Base-by-base conservation (phyloP, 2,888 invertebrate genomes). In the Schrankia costaestrigalis region DNA sequence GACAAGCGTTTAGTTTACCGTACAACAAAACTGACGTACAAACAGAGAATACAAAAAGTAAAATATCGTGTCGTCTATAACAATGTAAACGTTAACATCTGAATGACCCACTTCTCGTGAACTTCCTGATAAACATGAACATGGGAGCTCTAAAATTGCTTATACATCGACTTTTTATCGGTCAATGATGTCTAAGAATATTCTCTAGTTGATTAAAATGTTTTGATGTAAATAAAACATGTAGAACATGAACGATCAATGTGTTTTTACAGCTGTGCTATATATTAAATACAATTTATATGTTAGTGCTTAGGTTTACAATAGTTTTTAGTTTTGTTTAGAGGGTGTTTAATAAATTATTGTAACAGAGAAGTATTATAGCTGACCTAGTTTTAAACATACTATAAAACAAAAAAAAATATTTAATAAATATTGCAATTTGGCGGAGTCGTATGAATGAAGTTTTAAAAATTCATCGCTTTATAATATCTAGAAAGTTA, bases 61-160 rank as follows among this genome's bases (percentile, higher is more conserved):
- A 25, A 36, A 41, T 46, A 15, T 33, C 52, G 56, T 59, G 25
- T 19, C 51, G 48, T 23, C 7, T 35, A 11, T 42, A 41, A 40
- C 48, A 48, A 44, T 50, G 58, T 39, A 55, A 26, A 60, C 57
- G 12, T n/a, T n/a, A 13, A 17, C 46, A 15, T 10, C 19, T 10
- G 30, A 12, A 33, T 66, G 65, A 61, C 64, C 64, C 62, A 67
- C 41, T 58, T 61, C 42, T 39, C 37, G 26, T 40, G 34, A 46
- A 40, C 38, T 50, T 44, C 33, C 41, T 27, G 43, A 47, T 46
- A 50, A 52, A 54, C 48, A 61, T 40, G 50, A 40, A 50, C 36
- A 21, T 29, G 26, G 12, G 3, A 8, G 23, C 25, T 27, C 19
- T 29, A 24, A 46, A 44, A 54, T 38, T 40, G 41, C 45, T 37